Percentiles rank a stretch among this genome's conserved stretches.
Evolutionary conservation across 2,888 invertebrate species (phyloP).

Genomic region (Nephrotoma guestfalica): DNA sequence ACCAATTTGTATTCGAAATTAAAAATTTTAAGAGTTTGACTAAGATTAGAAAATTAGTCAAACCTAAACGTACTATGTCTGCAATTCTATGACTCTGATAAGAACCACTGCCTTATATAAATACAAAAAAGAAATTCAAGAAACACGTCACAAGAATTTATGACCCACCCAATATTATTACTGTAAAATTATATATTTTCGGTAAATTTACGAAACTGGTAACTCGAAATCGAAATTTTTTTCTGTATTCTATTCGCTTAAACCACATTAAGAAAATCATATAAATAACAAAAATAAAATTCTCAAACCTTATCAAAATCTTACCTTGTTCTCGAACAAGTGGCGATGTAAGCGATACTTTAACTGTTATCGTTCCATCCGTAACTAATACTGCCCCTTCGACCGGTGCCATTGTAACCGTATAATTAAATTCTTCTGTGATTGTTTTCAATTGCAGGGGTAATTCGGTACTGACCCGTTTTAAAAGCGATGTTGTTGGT

Average conservation of each 20-base stretch:
- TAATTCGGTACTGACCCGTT: conserved; percentile 72
- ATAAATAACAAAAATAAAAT: neutral
- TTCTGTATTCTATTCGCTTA: neutral
- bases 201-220: conserved; percentile 15
- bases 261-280: neutral
- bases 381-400: conserved; percentile 74
- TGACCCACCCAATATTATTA: neutral
- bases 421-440: conserved; percentile 62
- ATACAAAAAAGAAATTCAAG: neutral
- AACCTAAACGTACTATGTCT: too few relatives aligned
- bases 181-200: neutral
- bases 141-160: neutral
- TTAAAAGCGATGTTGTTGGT: conserved; percentile 75
- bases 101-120: neutral
- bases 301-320: neutral
- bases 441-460: conserved; percentile 63
- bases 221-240: conserved; percentile 17
- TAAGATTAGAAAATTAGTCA: too few relatives aligned
- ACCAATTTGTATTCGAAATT: neutral
- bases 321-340: conserved; percentile 72
- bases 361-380: conserved; percentile 64
- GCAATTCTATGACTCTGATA: neutral
- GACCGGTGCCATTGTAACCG: conserved; percentile 67
- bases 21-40: too few relatives aligned
- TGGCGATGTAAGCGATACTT: conserved; percentile 84